A percentile compares a stretch with the other conserved stretches of the same genome.
phyloP scores from a whole-genome alignment of 2,888 invertebrate species.

The Luperina testacea region DNA sequence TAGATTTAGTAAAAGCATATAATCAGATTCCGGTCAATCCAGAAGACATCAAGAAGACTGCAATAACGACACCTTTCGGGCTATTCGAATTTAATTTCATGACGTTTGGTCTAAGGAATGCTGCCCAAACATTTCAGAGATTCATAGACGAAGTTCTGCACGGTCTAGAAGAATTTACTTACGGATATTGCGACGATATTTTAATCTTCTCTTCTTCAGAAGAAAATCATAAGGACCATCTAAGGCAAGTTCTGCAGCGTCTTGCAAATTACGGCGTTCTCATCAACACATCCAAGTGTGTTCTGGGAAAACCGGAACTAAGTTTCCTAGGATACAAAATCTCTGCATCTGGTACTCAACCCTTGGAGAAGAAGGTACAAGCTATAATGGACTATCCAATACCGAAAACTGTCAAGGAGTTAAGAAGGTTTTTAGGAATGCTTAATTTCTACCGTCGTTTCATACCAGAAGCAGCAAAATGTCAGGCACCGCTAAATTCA shows the following conservation, averaged over 20 bases:
- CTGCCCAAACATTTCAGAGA: conserved; percentile 3
- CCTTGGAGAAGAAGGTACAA: conserved; percentile 19
- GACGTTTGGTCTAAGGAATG: not conserved
- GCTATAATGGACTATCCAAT: not conserved
- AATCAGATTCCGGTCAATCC: no score
- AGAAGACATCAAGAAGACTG: not conserved
- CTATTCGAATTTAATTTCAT: no score
- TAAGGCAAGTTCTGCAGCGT: not conserved
- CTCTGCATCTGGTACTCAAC: not conserved
- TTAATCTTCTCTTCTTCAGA: conserved; percentile 2
- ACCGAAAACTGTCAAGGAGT: no score
- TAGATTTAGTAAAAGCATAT: not conserved
- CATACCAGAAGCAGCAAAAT: no score
- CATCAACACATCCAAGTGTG: not conserved
- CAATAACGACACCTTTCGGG: no score
- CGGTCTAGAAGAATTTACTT: not conserved
- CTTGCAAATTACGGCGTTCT: not conserved
- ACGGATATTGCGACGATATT: conserved; percentile 9
- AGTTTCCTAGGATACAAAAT: not conserved
- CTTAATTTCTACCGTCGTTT: no score
- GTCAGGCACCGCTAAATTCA: no score
- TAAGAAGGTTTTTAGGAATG: no score
- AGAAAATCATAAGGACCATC: not conserved
- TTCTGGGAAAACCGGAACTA: conserved; percentile 8
- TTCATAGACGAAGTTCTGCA: conserved; percentile 7